Evolutionary conservation across 92 coral and sea anemone genomes (phyloP), one percentile per base, ranked within the genome.

Genomic region (Heliopora coerulea): DNA sequence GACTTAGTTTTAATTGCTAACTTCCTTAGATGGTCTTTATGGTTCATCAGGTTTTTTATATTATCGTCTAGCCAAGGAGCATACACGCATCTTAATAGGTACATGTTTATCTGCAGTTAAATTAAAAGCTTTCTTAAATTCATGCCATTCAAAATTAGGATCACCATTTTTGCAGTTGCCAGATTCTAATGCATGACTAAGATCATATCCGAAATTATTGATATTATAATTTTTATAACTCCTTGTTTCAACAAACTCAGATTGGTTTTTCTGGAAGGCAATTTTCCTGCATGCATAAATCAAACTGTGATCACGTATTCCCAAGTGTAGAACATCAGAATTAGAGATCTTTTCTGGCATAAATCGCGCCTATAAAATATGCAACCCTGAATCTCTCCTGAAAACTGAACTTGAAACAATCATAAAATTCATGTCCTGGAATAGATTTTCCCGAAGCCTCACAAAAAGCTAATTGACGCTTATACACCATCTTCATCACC

Each of bases 221-320:
- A 40, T 24, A 12, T 74, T 74, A 42, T 74, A 85, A 10, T 70
- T 64, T 61, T 68, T 78, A 31, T 41, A 81, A 56, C 64, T 72
- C 23, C 85, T 50, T n/a, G 70, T 52, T 37, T 73, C 64, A 54
- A 73, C 56, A 15, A 57, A 9, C 25, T 73, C 34, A 29, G 19
- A 5, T 20, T 59, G 25, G n/a, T 46, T 57, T 56, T 20, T 57
- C 6, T 40, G n/a, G 26, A 73, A 56, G 44, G 37, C 60, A 73
- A 57, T 56, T 57, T 73, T 73, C 41, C 79, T 56, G 35, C 66
- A 56, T 8, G 28, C 67, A 40, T 58, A 73, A n/a, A 73, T 73
- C 66, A 73, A 25, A 23, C 65, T 56, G 56, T 37, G 42, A 37
- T 37, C 42, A 37, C 42, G 4, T 4, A 37, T 37, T 37, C 42